Percentiles rank a stretch among this genome's conserved stretches.
These are phyloP conservation scores for Eolophus roseicapilla DNA, from an alignment of 2,113 vertebrate genomes.

Conservation along the genomic window DNA sequence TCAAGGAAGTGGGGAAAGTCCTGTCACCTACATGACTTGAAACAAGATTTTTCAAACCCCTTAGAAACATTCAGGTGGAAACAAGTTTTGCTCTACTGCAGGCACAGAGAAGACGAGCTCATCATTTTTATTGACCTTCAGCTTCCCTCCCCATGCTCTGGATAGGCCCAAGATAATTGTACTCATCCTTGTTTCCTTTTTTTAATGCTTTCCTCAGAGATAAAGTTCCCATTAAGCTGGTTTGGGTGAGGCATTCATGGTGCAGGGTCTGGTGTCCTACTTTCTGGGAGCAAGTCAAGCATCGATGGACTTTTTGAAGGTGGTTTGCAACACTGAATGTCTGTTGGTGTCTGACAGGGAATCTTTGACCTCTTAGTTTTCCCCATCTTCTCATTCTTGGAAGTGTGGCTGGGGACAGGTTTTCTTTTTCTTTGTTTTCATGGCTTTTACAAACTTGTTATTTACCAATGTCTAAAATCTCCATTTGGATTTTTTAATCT, in stretches of 20 bases:
- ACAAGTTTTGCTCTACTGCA: neutral
- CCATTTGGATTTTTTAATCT: neutral
- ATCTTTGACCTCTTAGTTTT: neutral
- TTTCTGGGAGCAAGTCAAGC: neutral
- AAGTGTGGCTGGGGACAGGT: neutral
- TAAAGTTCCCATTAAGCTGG: neutral
- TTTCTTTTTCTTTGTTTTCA: neutral
- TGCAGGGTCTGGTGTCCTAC: neutral
- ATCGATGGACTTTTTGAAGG: neutral
- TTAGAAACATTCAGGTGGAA: neutral
- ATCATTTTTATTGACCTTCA: neutral
- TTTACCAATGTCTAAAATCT: neutral
- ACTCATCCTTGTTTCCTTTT: neutral
- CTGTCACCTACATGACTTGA: neutral
- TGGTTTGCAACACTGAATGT: neutral
- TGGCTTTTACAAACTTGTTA: neutral
- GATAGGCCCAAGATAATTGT: neutral
- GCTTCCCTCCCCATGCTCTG: neutral
- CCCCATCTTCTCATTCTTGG: neutral
- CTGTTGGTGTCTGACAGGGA: neutral
- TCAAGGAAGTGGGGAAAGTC: neutral
- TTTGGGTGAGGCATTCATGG: neutral
- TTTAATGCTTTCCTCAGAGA: neutral
- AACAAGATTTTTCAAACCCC: slow-evolving; percentile 12
- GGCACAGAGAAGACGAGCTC: neutral